A percentile compares a stretch with the other conserved stretches of the same genome.
Conservation (phyloP, 2,797 vertebrate genomes). For the Potorous gilbertii region DNA sequence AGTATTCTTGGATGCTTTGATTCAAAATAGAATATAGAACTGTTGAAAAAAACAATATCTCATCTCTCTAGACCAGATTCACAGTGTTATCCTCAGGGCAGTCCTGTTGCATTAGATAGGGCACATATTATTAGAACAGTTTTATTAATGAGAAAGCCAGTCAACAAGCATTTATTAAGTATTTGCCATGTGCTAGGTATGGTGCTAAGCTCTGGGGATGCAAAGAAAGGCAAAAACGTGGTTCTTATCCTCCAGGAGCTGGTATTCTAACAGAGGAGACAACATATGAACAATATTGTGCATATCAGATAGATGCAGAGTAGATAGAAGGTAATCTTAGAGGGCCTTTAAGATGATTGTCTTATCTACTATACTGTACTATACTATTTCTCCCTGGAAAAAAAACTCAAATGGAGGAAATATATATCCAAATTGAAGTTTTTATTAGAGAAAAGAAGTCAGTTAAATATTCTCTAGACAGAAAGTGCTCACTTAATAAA, state of each 20-base stretch:
- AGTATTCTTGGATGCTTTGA: slow-evolving; percentile 35
- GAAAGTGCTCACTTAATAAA: slow-evolving; percentile 12
- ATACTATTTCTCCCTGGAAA: neutral
- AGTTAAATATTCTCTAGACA: neutral
- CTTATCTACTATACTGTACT: neutral
- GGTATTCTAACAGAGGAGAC: neutral
- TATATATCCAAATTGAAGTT: slow-evolving; percentile 6
- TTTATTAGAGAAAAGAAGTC: slow-evolving; percentile 31
- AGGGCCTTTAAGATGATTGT: neutral
- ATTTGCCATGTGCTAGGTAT: neutral
- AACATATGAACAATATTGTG: neutral
- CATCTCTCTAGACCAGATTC: neutral
- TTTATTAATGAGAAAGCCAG: neutral
- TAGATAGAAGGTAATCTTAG: neutral
- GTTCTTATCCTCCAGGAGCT: neutral
- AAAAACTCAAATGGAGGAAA: neutral
- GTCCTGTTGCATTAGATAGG: neutral
- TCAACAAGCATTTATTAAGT: neutral
- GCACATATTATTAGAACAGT: neutral
- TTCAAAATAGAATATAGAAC: neutral
- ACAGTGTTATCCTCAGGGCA: neutral
- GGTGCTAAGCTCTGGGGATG: neutral
- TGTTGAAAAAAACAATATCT: neutral
- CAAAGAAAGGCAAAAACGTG: neutral
- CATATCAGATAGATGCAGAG: neutral